Base-by-base conservation (phyloP, 1,140 invertebrate genomes). In the Atta cephalotes region DNA sequence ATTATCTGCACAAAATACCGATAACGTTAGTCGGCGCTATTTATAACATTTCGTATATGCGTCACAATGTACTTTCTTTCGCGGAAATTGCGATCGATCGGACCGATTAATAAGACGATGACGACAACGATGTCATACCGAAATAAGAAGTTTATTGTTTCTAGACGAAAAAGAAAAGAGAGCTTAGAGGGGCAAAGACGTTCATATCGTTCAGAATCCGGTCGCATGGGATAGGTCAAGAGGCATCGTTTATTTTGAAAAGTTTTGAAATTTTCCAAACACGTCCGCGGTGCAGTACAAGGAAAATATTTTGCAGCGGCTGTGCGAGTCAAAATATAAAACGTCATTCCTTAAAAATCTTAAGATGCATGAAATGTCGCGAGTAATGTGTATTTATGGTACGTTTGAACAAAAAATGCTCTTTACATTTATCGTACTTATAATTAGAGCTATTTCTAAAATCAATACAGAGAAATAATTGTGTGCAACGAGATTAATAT, bases 131-230 rank as follows among this genome's bases (percentile, higher is more conserved):
- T 62, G 87, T 51, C 70, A 66, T 80, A 84, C 28, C 86, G 89
- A 90, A 90, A 90, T 88, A 58, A 72, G 80, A 62, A 56, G 91
- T 92, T 92, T 92, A 92, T 92, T 92, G 92, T 92, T 92, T 92
- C 86, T 91, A 86, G 63, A 53, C 25, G 72, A 85, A 65, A 88
- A 88, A 86, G 85, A 90, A 82, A 60, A 87, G 53, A 80, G 16
- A 31, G 28, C 21, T 66, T 60, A 62, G 68, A 79, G 56, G 81
- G 45, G 25, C 28, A 39, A 25, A 39, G 31, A 70, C 60, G 77
- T 68, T 79, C 87, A 74, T 87, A 88, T 78, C 31, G 60, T 51
- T 58, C 71, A 58, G 58, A 68, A 21, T 82, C 74, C 85, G 68
- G 81, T 88, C 70, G 66, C 72, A 79, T 92, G 63, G 86, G 89